phyloP scores from a whole-genome alignment of 2,797 vertebrate species.

The Anguilla megastoma region DNA sequence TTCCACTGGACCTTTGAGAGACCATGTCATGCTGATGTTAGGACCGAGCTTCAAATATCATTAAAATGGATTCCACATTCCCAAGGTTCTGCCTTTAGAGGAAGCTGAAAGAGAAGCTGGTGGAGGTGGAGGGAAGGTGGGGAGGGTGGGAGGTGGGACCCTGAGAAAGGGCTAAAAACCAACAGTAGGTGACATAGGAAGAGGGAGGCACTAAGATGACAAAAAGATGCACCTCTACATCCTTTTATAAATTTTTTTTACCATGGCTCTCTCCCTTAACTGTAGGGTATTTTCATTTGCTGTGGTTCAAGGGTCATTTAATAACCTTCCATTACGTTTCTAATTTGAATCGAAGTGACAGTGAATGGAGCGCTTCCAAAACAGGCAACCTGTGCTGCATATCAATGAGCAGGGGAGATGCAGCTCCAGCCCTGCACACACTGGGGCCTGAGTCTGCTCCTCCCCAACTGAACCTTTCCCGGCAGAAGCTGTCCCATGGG shows the following conservation, averaged over 20 bases:
- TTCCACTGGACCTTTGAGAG: constrained; percentile 44
- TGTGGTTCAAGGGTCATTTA: constrained; percentile 58
- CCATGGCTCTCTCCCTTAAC: constrained; percentile 38
- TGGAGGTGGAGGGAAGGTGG: constrained; percentile 5
- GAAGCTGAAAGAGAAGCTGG: constrained; percentile 33
- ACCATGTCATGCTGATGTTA: constrained; percentile 50
- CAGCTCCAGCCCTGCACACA: constrained; percentile 27
- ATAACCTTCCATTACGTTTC: constrained; percentile 60
- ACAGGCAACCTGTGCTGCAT: constrained; percentile 51
- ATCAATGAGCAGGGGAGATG: constrained; percentile 48
- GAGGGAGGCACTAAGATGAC: not conserved
- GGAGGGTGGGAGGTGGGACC: not conserved
- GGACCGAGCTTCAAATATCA: constrained; percentile 51
- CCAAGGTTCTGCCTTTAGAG: constrained; percentile 33
- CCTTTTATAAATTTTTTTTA: not conserved
- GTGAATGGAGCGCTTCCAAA: constrained; percentile 55
- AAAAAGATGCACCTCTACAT: constrained; percentile 14
- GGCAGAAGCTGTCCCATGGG: not conserved
- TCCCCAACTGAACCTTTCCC: not conserved
- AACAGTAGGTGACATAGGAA: not conserved
- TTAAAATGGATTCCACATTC: constrained; percentile 48
- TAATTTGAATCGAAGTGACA: constrained; percentile 61
- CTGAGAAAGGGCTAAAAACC: constrained; percentile 43
- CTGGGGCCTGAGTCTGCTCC: constrained; percentile 13
- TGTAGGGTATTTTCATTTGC: constrained; percentile 48